These are phyloP conservation scores for Cephus cinctus DNA, from an alignment of 1,140 invertebrate genomes.

Conservation along the genomic window DNA sequence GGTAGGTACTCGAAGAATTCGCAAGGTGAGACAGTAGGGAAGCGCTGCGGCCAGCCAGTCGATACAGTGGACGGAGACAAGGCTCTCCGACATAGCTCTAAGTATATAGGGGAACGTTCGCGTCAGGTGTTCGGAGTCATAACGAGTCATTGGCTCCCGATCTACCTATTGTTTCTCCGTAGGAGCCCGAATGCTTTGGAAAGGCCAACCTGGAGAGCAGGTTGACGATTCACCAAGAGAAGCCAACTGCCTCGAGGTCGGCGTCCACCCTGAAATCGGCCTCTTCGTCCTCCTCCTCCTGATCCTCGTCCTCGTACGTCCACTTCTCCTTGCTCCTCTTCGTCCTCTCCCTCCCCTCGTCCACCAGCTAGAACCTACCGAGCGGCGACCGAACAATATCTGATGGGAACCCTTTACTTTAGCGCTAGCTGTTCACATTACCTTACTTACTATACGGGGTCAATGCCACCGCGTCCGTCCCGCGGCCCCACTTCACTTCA, in stretches of 20 bases:
- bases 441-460: conserved; percentile 48
- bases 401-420: conserved; percentile 32
- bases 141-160: background rate
- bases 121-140: background rate
- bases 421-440: conserved; percentile 46
- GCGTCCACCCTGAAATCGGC: conserved; percentile 33
- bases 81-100: too few species aligned
- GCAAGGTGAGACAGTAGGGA: too few species aligned
- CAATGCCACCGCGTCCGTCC: conserved; percentile 46
- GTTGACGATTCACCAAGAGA: conserved; percentile 27
- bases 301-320: background rate
- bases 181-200: background rate
- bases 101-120: too few species aligned
- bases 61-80: too few species aligned
- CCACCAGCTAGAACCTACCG: too few species aligned
- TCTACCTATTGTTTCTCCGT: background rate
- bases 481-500: conserved; percentile 43
- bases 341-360: too few species aligned
- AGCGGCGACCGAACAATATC: conserved; percentile 36
- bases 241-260: conserved; percentile 28
- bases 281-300: background rate
- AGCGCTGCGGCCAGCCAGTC: too few species aligned
- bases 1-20: too few species aligned
- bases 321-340: too few species aligned
- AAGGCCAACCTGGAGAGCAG: background rate